These are phyloP conservation scores for Drosophila fungiperda DNA, from an alignment of 2,888 invertebrate species.

Conservation along the genomic window DNA sequence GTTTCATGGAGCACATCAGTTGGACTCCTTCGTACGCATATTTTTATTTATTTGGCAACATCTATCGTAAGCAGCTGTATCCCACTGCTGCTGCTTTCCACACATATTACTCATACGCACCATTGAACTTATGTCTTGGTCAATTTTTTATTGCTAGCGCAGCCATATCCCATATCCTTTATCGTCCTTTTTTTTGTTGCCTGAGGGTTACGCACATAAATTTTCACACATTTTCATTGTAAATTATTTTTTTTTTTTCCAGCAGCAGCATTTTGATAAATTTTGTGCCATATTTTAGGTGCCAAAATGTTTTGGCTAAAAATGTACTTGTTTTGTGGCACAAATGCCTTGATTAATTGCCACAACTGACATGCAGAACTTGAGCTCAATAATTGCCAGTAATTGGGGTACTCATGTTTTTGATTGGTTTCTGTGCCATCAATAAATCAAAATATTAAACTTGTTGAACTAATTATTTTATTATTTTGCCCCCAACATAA, in stretches of 20 bases:
- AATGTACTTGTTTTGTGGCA: constrained; percentile 13
- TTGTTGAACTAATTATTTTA: constrained; percentile 31
- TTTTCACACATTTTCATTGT: constrained; percentile 71
- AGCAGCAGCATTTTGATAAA: constrained; percentile 54
- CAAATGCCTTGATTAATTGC: constrained; percentile 62
- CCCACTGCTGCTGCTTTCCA: constrained; percentile 4
- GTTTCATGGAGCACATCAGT: constrained; percentile 52
- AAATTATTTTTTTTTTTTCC: constrained; percentile 65
- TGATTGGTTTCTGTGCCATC: constrained; percentile 43
- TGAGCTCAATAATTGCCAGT: constrained; percentile 25
- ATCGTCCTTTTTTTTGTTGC: background rate
- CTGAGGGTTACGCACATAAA: constrained; percentile 37
- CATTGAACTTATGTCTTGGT: constrained; percentile 72
- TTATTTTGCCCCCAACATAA: constrained; percentile 47
- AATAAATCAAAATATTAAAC: constrained; percentile 35
- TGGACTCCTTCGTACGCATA: constrained; percentile 46
- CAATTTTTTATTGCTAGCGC: constrained; percentile 62
- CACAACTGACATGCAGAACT: constrained; percentile 43
- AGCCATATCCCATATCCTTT: background rate
- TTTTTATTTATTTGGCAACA: constrained; percentile 68
- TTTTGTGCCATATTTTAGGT: constrained; percentile 49
- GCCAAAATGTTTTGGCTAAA: constrained; percentile 23
- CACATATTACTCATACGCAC: constrained; percentile 64
- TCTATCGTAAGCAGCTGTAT: constrained; percentile 54
- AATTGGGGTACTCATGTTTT: constrained; percentile 34